Percentiles rank a stretch among this genome's conserved stretches.
Conservation (phyloP, 2,113 vertebrate species). For the Parotia lawesii region DNA sequence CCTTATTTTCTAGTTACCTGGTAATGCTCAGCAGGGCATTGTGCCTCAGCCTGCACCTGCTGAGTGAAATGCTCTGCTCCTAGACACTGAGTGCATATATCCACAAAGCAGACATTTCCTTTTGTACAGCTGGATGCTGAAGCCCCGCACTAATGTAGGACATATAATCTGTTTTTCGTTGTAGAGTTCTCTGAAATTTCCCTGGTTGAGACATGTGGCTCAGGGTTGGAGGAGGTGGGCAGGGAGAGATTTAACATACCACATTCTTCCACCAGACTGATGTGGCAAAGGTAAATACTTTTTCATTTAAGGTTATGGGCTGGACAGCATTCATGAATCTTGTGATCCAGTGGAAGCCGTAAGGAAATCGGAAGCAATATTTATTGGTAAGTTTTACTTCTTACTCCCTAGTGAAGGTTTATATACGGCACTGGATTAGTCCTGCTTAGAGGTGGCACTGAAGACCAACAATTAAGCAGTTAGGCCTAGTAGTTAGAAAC, state of each 20-base stretch:
- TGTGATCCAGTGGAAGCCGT: constrained; percentile 79
- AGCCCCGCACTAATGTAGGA: neutral
- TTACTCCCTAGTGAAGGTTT: neutral
- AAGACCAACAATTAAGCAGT: neutral
- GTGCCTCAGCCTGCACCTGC: neutral
- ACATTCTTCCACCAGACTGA: neutral
- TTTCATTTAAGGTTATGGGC: constrained; percentile 75
- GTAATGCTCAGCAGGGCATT: neutral
- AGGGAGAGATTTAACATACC: neutral
- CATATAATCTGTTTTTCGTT: fast-evolving
- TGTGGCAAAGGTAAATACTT: neutral
- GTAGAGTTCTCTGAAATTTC: neutral
- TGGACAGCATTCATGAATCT: constrained; percentile 84
- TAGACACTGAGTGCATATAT: neutral
- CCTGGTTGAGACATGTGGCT: neutral
- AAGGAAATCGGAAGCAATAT: constrained; percentile 80
- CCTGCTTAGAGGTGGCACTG: neutral
- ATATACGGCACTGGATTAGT: neutral
- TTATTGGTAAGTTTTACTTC: constrained; percentile 76
- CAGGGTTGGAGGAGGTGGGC: neutral
- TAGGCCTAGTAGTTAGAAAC: neutral
- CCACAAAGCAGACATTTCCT: neutral
- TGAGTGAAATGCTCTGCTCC: neutral
- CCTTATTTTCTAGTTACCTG: neutral
- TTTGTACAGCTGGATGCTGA: neutral